A percentile compares a stretch with the other conserved stretches of the same genome.
Conservation (phyloP, 1,140 invertebrate species). For the Eumeta japonica region DNA sequence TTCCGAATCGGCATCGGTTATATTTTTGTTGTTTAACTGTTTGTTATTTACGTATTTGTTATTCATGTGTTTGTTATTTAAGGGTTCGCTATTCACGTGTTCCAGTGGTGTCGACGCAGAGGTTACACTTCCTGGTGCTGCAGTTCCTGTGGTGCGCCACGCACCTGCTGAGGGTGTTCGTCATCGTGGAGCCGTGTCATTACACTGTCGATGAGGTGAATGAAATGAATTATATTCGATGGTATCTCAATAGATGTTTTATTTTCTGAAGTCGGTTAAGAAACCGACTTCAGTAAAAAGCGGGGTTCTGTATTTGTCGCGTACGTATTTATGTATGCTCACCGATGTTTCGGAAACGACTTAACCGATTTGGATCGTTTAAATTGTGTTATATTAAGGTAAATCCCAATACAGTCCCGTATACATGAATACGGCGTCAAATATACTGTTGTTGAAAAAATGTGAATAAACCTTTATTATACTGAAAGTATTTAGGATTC, state of each 20-base stretch:
- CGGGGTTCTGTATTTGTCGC: too few species aligned
- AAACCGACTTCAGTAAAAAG: too few species aligned
- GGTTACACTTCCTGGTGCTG: conserved; percentile 47
- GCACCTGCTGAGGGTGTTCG: conserved; percentile 61
- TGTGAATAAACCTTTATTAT: too few species aligned
- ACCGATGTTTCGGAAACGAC: too few species aligned
- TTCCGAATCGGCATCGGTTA: background rate
- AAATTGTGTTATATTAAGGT: too few species aligned
- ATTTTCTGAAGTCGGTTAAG: too few species aligned
- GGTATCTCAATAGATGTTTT: background rate
- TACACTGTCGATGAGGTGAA: conserved; percentile 57
- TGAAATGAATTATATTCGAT: conserved; percentile 3
- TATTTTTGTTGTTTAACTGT: background rate
- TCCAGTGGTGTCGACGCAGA: conserved; percentile 37
- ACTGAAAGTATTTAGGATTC: too few species aligned
- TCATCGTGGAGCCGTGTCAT: conserved; percentile 69
- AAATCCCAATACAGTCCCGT: too few species aligned
- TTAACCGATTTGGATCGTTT: too few species aligned
- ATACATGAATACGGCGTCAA: too few species aligned
- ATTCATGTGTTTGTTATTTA: conserved; percentile 4
- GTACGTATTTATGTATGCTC: too few species aligned
- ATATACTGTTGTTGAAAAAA: too few species aligned
- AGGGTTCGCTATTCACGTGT: background rate
- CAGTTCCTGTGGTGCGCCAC: conserved; percentile 67
- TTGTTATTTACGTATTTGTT: conserved; percentile 4